Conservation (phyloP, 2,113 vertebrate genomes). For the Rousettus leschenaultii region DNA sequence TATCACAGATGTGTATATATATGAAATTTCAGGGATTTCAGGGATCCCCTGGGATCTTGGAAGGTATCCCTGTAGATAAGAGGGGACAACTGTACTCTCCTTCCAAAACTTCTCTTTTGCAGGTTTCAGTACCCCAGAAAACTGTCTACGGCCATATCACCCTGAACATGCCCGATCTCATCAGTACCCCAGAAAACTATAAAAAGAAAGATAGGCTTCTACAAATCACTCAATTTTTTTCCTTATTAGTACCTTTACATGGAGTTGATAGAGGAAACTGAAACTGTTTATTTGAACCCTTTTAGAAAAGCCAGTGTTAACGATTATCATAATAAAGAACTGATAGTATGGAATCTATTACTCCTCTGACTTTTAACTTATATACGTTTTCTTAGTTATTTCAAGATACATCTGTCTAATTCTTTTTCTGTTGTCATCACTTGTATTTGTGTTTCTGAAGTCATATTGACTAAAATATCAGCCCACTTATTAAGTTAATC, state of each 20-base stretch:
- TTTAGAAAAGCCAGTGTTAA: not conserved
- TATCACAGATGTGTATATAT: not conserved
- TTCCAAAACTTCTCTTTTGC: not conserved
- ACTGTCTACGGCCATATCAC: no score
- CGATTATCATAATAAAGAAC: not conserved
- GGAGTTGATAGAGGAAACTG: not conserved
- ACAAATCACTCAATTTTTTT: not conserved
- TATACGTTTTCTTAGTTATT: not conserved
- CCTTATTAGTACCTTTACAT: not conserved
- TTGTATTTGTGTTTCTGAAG: not conserved
- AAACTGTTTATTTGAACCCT: not conserved
- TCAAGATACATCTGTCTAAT: not conserved
- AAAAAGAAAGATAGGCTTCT: not conserved
- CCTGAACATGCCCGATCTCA: no score
- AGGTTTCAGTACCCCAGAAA: not conserved
- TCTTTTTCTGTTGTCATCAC: not conserved
- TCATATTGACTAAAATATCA: not conserved
- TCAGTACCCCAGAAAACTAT: not conserved
- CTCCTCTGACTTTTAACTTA: not conserved
- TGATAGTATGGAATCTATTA: not conserved
- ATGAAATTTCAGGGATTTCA: not conserved
- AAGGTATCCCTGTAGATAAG: not conserved
- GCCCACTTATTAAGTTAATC: not conserved
- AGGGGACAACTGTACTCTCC: not conserved
- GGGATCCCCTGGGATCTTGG: not conserved